These are phyloP conservation scores for Champsocephalus esox DNA, from an alignment of 2,797 vertebrate genomes.

Conservation along the genomic window DNA sequence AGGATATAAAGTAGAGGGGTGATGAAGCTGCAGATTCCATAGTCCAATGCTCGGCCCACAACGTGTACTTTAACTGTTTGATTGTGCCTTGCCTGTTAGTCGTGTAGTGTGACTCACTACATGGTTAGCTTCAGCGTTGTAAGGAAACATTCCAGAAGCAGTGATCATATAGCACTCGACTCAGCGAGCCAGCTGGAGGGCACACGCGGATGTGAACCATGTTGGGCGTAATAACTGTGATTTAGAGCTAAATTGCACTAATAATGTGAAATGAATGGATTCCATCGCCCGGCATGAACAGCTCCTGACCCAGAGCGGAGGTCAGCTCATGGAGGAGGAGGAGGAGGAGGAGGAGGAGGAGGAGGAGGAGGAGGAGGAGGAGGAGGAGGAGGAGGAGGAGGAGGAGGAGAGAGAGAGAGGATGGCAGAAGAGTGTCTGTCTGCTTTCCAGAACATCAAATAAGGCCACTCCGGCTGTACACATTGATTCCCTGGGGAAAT, in stretches of 20 bases:
- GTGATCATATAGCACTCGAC: constrained; percentile 10
- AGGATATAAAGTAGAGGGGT: neutral
- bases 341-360: neutral
- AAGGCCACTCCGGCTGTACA: constrained; percentile 63
- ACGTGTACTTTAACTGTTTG: constrained; percentile 45
- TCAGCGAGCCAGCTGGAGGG: constrained; percentile 14
- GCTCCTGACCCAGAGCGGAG: neutral
- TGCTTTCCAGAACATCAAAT: constrained; percentile 57
- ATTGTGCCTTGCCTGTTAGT: constrained; percentile 18
- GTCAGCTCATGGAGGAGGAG: neutral
- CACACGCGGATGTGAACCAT: constrained; percentile 7
- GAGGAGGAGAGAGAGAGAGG: constrained; percentile 1
- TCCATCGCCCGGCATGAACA: constrained; percentile 18
- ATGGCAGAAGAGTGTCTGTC: constrained; percentile 44
- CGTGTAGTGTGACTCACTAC: constrained; percentile 50
- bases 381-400: neutral
- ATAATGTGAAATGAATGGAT: constrained; percentile 14
- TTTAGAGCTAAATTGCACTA: constrained; percentile 17
- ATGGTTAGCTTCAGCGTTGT: constrained; percentile 5
- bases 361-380: neutral
- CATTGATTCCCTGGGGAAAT: constrained; percentile 61
- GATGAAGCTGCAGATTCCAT: constrained; percentile 2
- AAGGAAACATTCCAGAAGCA: constrained; percentile 30
- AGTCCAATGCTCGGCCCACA: constrained; percentile 4
- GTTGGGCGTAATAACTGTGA: constrained; percentile 17